Conservation (phyloP, 2,888 invertebrate genomes). For the Xestobium rufovillosum region DNA sequence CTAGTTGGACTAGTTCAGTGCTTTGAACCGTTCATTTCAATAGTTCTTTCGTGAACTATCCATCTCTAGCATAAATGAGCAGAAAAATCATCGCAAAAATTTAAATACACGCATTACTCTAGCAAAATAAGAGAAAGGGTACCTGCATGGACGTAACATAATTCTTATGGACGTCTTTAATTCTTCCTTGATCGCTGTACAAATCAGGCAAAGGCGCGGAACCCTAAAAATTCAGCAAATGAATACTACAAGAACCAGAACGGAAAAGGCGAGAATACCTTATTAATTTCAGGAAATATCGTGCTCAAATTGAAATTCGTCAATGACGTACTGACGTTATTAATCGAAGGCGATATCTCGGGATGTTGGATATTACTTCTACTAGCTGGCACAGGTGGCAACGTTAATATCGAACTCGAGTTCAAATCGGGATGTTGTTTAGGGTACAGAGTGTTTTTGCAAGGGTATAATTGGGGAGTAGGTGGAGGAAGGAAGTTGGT, state of each 20-base stretch:
- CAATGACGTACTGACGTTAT: constrained; percentile 46
- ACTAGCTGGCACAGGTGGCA: constrained; percentile 27
- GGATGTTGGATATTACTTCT: constrained; percentile 32
- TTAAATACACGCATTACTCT: too few species aligned
- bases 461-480: constrained; percentile 35
- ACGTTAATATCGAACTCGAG: constrained; percentile 28
- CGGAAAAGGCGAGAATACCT: constrained; percentile 28
- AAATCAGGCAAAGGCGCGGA: constrained; percentile 19
- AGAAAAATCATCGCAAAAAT: too few species aligned
- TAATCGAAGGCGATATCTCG: constrained; percentile 33
- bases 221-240: constrained; percentile 17
- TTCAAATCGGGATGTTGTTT: constrained; percentile 33
- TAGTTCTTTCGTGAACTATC: too few species aligned
- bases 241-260: background rate
- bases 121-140: too few species aligned
- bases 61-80: too few species aligned
- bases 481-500: constrained; percentile 37
- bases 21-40: too few species aligned
- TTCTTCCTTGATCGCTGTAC: constrained; percentile 12
- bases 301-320: constrained; percentile 78
- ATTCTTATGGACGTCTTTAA: constrained; percentile 12
- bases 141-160: background rate
- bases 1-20: too few species aligned
- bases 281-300: constrained; percentile 76
- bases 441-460: constrained; percentile 39